Base-by-base conservation (phyloP, 2,797 vertebrate genomes). In the Pitangus sulphuratus region DNA sequence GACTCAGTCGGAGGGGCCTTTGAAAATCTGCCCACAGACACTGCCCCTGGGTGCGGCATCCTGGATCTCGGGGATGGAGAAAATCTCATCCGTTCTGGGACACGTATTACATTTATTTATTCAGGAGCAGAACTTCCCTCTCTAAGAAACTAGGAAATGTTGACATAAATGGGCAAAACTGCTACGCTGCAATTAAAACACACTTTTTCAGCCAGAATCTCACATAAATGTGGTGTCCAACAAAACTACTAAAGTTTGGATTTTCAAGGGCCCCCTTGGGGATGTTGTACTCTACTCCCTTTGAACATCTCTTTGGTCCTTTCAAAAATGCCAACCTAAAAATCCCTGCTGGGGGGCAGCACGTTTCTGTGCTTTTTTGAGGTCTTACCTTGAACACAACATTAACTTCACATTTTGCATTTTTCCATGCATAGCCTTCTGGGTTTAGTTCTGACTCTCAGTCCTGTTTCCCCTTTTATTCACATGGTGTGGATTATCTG, bases 331-430 rank as follows among this genome's bases (percentile, higher is more conserved):
- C 75, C 80, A 62, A 58, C 51, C 79, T 85, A 96, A 81, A 93
- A 93, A 89, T 96, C 92, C 79, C 87, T 91, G 84, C 87, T 87
- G 76, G 62, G 76, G 84, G 91, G 92, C 91, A 94, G 57, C 57
- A 21, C 2, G 1, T 37, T 65, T 51, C 82, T 3, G 0, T 78
- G 82, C 74, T 94, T 68, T 76, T 86, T 61, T 56, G 83, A 72
- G 86, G 40, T 54, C 77, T 93, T 78, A 87, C 91, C 65, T 86
- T 91, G 54, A 90, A 93, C 68, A 58, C 33, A 70, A 72, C 51
- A 66, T 81, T 72, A 93, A 76, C 88, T 37, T 84, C 66, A n/a
- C 44, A 74, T 71, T 91, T 81, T 71, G 70, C 86, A 39, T 93
- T 89, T 70, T 81, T 60, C 66, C 25, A 28, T 35, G 37, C 1